Conservation (phyloP, 2,113 vertebrate genomes). For the Sorex fumeus region DNA sequence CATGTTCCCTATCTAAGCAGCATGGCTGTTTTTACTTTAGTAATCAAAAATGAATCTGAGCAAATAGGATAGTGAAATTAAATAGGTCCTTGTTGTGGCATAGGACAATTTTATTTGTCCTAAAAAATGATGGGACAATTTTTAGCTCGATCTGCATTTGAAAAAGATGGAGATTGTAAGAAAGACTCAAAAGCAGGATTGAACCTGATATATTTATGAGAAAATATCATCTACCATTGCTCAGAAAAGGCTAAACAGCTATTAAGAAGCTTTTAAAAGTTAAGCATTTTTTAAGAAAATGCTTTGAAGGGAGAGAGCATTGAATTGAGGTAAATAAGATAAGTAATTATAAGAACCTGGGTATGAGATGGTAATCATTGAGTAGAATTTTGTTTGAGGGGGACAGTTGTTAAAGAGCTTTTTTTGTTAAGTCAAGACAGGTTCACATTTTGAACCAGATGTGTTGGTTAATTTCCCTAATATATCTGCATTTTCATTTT, state of each 20-base stretch:
- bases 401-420: neutral
- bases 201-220: neutral
- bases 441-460: neutral
- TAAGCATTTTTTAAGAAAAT: neutral
- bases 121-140: neutral
- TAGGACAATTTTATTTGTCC: neutral
- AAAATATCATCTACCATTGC: neutral
- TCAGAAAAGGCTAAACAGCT: neutral
- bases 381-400: neutral
- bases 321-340: neutral
- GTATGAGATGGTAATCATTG: neutral
- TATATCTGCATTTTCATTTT: neutral
- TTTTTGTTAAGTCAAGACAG: neutral
- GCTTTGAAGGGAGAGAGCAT: neutral
- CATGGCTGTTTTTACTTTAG: neutral
- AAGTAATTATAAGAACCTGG: neutral
- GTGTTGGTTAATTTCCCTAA: slow-evolving; percentile 17
- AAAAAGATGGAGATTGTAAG: neutral
- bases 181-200: neutral
- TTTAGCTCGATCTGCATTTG: neutral
- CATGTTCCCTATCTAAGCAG: too few relatives aligned
- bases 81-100: neutral
- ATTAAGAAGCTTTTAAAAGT: too few relatives aligned
- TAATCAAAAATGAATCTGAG: neutral
- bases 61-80: neutral